Evolutionary conservation across 2,113 vertebrate species (phyloP).

Genomic region (Bos indicus): DNA sequence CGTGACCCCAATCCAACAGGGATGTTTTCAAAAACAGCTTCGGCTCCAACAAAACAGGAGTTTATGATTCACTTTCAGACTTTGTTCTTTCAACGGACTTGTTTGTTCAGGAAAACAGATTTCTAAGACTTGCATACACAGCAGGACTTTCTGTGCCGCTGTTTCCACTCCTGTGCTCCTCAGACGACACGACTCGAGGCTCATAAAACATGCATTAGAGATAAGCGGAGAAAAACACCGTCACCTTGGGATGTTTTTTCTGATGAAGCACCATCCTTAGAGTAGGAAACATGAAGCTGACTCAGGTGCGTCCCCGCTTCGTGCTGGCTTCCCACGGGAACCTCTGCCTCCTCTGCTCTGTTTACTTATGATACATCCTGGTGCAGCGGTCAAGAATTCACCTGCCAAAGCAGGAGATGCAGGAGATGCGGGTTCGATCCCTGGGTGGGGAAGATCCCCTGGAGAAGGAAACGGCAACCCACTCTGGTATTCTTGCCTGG

Average conservation of each 20-base stretch:
- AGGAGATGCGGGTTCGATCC: fast-evolving
- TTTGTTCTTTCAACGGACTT: conserved; percentile 78
- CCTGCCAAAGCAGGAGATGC: not conserved
- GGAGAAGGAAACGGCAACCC: not conserved
- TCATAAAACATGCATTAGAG: not conserved
- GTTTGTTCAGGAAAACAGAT: conserved; percentile 74
- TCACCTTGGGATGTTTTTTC: not conserved
- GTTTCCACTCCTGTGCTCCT: not conserved
- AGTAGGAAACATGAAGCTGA: not conserved
- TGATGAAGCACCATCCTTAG: not conserved
- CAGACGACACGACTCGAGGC: not conserved
- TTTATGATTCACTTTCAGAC: conserved; percentile 83
- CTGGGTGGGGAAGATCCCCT: not conserved
- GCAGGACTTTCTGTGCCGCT: conserved; percentile 52
- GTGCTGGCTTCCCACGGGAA: fast-evolving
- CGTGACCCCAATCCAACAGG: conserved; percentile 39
- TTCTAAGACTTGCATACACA: conserved; percentile 58
- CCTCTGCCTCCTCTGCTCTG: not conserved
- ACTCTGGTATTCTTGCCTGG: not conserved
- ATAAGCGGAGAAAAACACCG: not conserved
- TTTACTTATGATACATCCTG: not conserved
- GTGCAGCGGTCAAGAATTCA: not conserved
- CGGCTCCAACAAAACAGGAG: conserved; percentile 49
- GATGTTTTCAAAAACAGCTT: conserved; percentile 65
- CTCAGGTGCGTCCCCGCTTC: not conserved